Conservation (phyloP, 2,888 invertebrate species). For the Andrena praecox region DNA sequence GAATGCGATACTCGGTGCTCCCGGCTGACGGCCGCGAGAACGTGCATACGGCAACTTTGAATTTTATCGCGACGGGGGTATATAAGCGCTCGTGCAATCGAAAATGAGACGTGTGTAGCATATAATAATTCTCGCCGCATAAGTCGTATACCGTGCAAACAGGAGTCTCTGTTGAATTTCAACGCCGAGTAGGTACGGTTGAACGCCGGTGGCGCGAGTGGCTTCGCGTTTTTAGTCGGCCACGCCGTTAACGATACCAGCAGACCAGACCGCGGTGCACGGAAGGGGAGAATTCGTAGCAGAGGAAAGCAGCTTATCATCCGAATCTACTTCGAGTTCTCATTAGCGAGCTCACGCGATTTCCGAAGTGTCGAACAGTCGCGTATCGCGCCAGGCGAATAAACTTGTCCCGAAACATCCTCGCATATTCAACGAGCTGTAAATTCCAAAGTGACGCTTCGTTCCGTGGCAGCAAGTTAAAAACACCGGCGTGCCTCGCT, state of each 20-base stretch:
- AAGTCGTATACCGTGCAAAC: background rate
- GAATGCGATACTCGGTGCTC: conserved; percentile 43
- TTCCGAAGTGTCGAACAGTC: conserved; percentile 7
- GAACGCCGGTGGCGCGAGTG: background rate
- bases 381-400: background rate
- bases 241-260: conserved; percentile 18
- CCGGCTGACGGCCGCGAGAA: conserved; percentile 38
- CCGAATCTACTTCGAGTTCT: conserved; percentile 3
- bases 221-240: conserved; percentile 12
- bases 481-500: background rate
- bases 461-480: background rate
- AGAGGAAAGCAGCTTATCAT: conserved; percentile 21
- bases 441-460: conserved; percentile 23
- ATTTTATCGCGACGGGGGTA: conserved; percentile 51
- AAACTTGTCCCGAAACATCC: conserved; percentile 10
- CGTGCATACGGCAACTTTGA: conserved; percentile 43
- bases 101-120: conserved; percentile 29
- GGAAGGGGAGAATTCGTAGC: background rate
- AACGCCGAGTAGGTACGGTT: conserved; percentile 14
- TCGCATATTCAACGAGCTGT: background rate
- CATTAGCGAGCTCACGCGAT: conserved; percentile 20
- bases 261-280: background rate
- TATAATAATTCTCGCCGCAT: conserved; percentile 38
- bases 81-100: conserved; percentile 47
- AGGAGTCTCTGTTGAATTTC: conserved; percentile 31